A percentile compares a stretch with the other conserved stretches of the same genome.
These are phyloP conservation scores for Notolabrus celidotus DNA, from an alignment of 2,797 vertebrate genomes.

Conservation along the genomic window DNA sequence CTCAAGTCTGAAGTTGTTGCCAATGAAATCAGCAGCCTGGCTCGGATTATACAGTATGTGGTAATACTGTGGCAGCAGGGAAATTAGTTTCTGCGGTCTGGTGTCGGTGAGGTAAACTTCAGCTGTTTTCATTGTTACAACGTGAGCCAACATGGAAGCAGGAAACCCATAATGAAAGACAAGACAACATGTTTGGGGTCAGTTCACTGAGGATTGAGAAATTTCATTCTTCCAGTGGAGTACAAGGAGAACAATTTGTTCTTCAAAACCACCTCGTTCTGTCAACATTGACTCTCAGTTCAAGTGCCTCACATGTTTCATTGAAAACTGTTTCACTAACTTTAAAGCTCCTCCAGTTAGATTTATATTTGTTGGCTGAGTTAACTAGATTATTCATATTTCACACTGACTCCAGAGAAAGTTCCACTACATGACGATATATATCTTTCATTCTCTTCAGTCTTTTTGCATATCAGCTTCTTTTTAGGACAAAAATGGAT, in stretches of 20 bases:
- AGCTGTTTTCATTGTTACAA: constrained; percentile 71
- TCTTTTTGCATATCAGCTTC: no score
- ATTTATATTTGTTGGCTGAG: no score
- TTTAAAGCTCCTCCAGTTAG: no score
- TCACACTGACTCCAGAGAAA: no score
- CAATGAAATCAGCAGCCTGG: constrained; percentile 74
- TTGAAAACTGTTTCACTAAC: no score
- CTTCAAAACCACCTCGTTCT: constrained; percentile 21
- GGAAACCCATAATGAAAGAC: constrained; percentile 40
- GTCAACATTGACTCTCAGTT: background rate
- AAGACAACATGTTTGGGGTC: constrained; percentile 50
- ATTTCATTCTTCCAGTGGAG: constrained; percentile 10
- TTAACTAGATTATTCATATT: no score
- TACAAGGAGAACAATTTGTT: constrained; percentile 30
- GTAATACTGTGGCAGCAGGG: constrained; percentile 65
- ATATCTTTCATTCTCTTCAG: no score
- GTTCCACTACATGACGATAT: no score
- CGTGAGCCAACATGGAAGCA: constrained; percentile 56
- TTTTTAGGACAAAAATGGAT: no score
- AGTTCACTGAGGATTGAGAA: constrained; percentile 31
- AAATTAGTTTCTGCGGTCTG: constrained; percentile 63
- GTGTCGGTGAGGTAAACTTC: constrained; percentile 62
- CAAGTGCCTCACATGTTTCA: background rate
- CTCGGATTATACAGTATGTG: constrained; percentile 59
- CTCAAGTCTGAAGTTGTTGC: constrained; percentile 46